Base-by-base conservation (phyloP, 1,140 invertebrate genomes). In the Procambarus virginalis region DNA sequence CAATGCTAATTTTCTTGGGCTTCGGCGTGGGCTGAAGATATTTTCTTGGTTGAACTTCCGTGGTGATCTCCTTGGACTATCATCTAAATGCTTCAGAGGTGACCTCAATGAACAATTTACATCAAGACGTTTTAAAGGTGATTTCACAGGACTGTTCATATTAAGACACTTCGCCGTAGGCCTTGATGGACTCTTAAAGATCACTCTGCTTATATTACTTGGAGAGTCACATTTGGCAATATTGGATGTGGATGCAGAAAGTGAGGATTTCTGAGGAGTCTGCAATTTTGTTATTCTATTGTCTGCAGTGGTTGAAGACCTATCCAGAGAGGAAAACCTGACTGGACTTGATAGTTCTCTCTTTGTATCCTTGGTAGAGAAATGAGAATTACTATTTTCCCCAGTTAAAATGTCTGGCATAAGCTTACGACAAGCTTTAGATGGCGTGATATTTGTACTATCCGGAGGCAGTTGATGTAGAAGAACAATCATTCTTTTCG, bases 41-140 rank as follows among this genome's bases (percentile, higher is more conserved):
- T 84, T 84, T 75, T 90, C 89, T 51, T 85, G 68, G 55, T 73
- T 81, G 3, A 86, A 10, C 34, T 90, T 90, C 4, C 89, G 45
- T 5, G 89, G 89, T 5, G 89, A 90, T 48, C 84, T 86, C 17
- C 84, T 68, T 14, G 83, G 83, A 46, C 83, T 86, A 34, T 34
- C 64, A 51, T 75, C 60, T 10, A 90, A 55, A 9, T 22, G 48
- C 48, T 85, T 90, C 22, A 70, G n/a, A 2, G 84, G 84, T 70
- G 81, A 84, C n/a, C 64, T 90, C 6, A 84, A 17, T 12, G 88
- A 58, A 5, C 70, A 68, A 34, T 70, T 78, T 64, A 45, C 17
- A 34, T 73, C 68, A 34, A 34, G 68, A 14, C 12, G n/a, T 86
- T 48, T 86, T 5, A 49, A 49, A 8, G 60, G 60, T 9, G 84